Evolutionary conservation across 2,113 vertebrate species (phyloP), one percentile per base, ranked within the genome.

Genomic region (Nothobranchius kuhntae): DNA sequence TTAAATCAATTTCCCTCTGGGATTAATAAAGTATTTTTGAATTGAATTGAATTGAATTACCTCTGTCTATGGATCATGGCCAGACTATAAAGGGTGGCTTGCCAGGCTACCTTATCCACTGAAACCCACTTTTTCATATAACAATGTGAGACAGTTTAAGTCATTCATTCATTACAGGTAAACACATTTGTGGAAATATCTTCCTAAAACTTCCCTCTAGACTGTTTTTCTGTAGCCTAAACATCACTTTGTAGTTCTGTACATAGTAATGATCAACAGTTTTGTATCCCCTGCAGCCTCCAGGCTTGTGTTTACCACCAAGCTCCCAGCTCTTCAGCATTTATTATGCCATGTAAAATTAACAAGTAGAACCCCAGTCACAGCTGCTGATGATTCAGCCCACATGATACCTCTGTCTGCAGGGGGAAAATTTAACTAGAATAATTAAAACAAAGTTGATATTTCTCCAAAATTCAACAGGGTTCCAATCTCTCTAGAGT

Each of bases 281-380:
- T 81, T 81, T 73, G 69, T 69, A 61, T 78, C 51, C 58, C 69
- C 72, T 53, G 67, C 56, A 80, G 78, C 55, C 53, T 60, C 64
- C 70, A 77, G 36, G 75, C 50, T 64, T 45, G 59, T 78, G 70
- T 84, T 87, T 81, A 79, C 60, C 46, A 68, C 57, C 52, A 56
- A 61, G 13, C 73, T 74, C 56, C 42, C 48, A 47, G 68, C 71
- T 78, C 51, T 65, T 53, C 81, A 52, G 62, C 68, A 73, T 78
- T 75, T 61, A 73, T 85, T 76, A 62, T 84, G 61, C 72, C 71
- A 63, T 75, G 73, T 68, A 74, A 83, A 78, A 80, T 79, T 83
- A 86, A 81, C 35, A 3, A 84, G 65, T 17, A 70, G 66, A 67
- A 61, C 54, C 53, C 47, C 48, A 80, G 68, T 72, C 64, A 46